These are phyloP conservation scores for Drosophila lacteicornis DNA, from an alignment of 1,140 invertebrate species.

Conservation along the genomic window DNA sequence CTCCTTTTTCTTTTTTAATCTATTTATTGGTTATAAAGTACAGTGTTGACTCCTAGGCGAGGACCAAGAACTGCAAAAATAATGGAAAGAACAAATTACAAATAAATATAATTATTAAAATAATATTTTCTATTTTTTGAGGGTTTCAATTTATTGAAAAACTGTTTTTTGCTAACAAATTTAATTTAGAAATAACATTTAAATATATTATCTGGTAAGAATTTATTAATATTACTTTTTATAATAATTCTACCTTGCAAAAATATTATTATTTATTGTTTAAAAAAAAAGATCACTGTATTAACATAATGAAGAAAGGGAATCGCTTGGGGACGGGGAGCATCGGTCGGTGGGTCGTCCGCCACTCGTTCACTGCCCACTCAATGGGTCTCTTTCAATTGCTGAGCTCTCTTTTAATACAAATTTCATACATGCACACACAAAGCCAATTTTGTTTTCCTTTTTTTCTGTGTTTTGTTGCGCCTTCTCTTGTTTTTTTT, in stretches of 20 bases:
- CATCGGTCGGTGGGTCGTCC: constrained; percentile 48
- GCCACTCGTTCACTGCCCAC: constrained; percentile 38
- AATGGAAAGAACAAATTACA: too few species aligned
- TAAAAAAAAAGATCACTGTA: constrained; percentile 7
- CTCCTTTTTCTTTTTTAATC: constrained; percentile 35
- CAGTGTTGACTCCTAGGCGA: background rate
- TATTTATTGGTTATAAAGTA: constrained; percentile 51
- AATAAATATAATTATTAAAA: too few species aligned
- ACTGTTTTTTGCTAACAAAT: background rate
- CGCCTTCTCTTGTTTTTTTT: constrained; percentile 24
- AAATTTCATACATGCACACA: constrained; percentile 79
- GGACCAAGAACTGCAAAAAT: too few species aligned
- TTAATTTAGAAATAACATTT: too few species aligned
- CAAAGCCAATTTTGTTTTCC: constrained; percentile 65
- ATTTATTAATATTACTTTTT: background rate
- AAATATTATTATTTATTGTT: background rate
- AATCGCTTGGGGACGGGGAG: constrained; percentile 17
- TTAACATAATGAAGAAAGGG: constrained; percentile 22
- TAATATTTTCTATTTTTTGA: too few species aligned
- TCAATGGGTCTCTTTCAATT: constrained; percentile 65
- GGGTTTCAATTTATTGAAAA: background rate
- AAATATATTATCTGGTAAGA: background rate
- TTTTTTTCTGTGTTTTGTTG: constrained; percentile 48
- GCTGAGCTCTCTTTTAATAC: constrained; percentile 68
- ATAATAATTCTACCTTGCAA: background rate